These are phyloP conservation scores for Parasteatoda tepidariorum DNA, from an alignment of 1,140 invertebrate genomes.

Conservation along the genomic window DNA sequence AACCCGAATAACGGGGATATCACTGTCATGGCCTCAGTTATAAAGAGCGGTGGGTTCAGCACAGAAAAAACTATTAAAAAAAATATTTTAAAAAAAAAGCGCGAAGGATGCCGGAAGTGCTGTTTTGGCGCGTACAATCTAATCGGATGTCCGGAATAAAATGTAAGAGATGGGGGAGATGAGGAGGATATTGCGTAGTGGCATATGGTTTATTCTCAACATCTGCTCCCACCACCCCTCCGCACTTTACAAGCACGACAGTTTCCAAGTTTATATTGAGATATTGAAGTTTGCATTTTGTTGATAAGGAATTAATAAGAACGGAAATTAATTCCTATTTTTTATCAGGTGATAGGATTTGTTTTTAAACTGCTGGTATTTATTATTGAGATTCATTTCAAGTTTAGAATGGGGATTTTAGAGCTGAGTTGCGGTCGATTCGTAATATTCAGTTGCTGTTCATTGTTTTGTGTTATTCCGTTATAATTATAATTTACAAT, in stretches of 20 bases:
- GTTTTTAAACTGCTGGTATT: too few relatives aligned
- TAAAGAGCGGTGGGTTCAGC: neutral
- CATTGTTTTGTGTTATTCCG: too few relatives aligned
- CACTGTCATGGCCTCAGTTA: neutral
- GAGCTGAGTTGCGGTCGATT: too few relatives aligned
- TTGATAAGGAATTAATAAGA: too few relatives aligned
- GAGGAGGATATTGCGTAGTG: slow-evolving; percentile 7
- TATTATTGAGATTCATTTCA: too few relatives aligned
- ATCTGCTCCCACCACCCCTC: slow-evolving; percentile 5
- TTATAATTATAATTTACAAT: too few relatives aligned
- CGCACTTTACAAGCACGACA: slow-evolving; percentile 9
- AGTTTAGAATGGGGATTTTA: too few relatives aligned
- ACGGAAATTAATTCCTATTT: too few relatives aligned
- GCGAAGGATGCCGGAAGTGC: slow-evolving; percentile 17
- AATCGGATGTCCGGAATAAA: slow-evolving; percentile 44
- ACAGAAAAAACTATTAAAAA: neutral
- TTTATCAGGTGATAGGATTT: too few relatives aligned
- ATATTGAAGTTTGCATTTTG: too few relatives aligned
- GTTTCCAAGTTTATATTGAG: too few relatives aligned
- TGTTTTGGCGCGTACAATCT: neutral
- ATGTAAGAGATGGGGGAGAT: neutral
- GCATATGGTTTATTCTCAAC: slow-evolving; percentile 14
- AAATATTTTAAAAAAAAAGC: neutral
- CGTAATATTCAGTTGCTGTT: too few relatives aligned
- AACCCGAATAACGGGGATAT: slow-evolving; percentile 18